These are phyloP conservation scores for Thaumatotibia leucotreta DNA, from an alignment of 1,140 invertebrate genomes.

Conservation along the genomic window DNA sequence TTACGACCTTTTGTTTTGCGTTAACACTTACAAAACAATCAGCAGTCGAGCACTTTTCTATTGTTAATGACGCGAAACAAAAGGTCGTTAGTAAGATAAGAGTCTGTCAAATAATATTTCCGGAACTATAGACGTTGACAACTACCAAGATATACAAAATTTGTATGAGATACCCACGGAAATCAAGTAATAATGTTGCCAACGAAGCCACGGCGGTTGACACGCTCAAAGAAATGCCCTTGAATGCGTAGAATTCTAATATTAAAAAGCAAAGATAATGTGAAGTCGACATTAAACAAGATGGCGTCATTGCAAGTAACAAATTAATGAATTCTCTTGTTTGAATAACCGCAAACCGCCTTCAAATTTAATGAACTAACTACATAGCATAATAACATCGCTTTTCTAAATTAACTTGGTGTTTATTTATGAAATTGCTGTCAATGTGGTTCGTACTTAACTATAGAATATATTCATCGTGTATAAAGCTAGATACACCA, in stretches of 20 bases:
- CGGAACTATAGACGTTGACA: no score
- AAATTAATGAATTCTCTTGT: neutral
- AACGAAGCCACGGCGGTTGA: no score
- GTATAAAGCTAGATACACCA: constrained; percentile 2
- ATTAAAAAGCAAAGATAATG: neutral
- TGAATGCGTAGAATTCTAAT: neutral
- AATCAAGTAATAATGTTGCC: no score
- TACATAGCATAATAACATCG: neutral
- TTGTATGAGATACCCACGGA: no score
- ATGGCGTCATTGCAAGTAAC: neutral
- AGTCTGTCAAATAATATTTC: no score
- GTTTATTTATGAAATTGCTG: constrained; percentile 9
- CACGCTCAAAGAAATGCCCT: no score
- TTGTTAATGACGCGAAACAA: no score
- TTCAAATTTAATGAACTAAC: neutral
- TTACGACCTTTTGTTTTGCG: no score
- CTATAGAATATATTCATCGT: neutral
- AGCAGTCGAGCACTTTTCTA: no score
- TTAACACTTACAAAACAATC: neutral
- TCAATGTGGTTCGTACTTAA: constrained; percentile 13
- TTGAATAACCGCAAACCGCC: neutral
- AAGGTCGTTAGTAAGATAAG: no score
- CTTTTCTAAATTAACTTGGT: neutral
- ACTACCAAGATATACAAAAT: no score
- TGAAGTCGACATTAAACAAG: neutral